Conservation (phyloP, 2,888 invertebrate genomes). For the Ochlodes sylvanus region DNA sequence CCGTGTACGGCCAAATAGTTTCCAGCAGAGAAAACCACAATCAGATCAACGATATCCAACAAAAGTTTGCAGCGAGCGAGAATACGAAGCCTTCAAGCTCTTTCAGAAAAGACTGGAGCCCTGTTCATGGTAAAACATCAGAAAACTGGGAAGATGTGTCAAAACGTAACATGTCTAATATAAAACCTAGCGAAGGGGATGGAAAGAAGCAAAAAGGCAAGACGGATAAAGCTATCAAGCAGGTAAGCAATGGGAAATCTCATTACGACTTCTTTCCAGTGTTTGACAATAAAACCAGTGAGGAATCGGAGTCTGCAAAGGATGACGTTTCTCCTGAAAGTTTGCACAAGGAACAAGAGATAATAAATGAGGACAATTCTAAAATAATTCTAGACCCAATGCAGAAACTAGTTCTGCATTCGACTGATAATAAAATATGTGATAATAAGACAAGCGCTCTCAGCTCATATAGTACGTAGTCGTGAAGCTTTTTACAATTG, state of each 20-base stretch:
- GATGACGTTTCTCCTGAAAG: conserved; percentile 40
- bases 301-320: conserved; percentile 48
- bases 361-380: conserved; percentile 67
- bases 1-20: conserved; percentile 79
- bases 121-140: conserved; percentile 63
- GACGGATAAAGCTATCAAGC: conserved; percentile 61
- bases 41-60: conserved; percentile 79
- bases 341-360: conserved; percentile 43
- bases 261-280: conserved; percentile 79
- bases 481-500: conserved; percentile 67
- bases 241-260: conserved; percentile 69
- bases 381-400: conserved; percentile 81
- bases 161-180: conserved; percentile 70
- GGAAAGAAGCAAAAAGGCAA: conserved; percentile 60
- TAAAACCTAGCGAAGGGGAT: conserved; percentile 63
- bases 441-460: conserved; percentile 81
- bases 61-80: conserved; percentile 69
- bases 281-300: conserved; percentile 72
- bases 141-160: conserved; percentile 78
- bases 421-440: conserved; percentile 84
- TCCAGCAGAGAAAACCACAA: conserved; percentile 79
- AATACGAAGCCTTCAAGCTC: conserved; percentile 74
- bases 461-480: conserved; percentile 79
- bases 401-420: conserved; percentile 81
- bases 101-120: conserved; percentile 72